Base-by-base conservation (phyloP, 2,797 vertebrate species). In the Neomorphus geoffroyi region DNA sequence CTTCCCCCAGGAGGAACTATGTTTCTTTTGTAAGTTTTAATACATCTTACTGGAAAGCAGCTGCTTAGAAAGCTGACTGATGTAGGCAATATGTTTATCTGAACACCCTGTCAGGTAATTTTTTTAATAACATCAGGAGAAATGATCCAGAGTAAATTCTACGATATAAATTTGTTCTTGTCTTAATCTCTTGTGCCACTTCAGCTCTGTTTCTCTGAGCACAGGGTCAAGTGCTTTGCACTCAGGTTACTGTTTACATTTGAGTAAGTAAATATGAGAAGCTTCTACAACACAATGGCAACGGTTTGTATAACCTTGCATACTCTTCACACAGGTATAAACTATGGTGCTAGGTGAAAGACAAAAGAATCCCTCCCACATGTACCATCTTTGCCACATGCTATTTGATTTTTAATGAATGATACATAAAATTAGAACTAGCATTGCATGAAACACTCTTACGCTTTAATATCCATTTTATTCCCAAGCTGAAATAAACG, bases 21-120 rank as follows among this genome's bases (percentile, higher is more conserved):
- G 48, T 79, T 92, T 93, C 82, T 87, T 79, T 88, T 65, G 61
- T 50, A 86, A 67, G 57, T 88, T 81, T 96, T 95, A 97, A 96
- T 89, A 88, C 13, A 72, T 50, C 45, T 95, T 92, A 73, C 70
- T 91, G 91, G 66, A 93, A 97, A 95, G 67, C n/a, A 65, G 46
- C 48, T 95, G 77, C 37, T 83, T 74, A 88, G 86, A 86, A 93
- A 80, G 46, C 48, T 92, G 37, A 69, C 33, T 69, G 37, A 92
- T 79, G 26, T 60, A 77, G 71, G 37, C 22, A 73, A 82, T 87
- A 82, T 72, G 84, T 57, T 60, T 30, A 92, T 48, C 23, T 64
- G 35, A 79, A 93, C 30, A 64, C 5, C 35, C 28, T 67, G 50
- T 23, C 50, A 90, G 14, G 71, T 64, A 90, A 58, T 50, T 90